phyloP scores from a whole-genome alignment of 2,888 invertebrate genomes.

The Lathronympha strigana region DNA sequence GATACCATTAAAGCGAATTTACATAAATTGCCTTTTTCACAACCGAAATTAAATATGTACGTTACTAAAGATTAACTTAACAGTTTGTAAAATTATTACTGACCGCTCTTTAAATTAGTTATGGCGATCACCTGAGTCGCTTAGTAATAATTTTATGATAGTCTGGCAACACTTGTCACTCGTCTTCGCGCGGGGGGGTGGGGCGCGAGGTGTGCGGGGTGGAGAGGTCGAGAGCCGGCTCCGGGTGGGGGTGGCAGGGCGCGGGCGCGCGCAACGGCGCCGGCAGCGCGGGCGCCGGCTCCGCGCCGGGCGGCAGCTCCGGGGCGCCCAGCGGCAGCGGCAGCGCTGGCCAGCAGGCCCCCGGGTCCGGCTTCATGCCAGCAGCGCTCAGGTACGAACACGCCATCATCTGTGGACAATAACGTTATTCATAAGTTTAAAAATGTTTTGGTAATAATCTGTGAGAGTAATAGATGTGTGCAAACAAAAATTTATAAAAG shows the following conservation, averaged over 20 bases:
- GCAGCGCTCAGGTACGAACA: conserved; percentile 78
- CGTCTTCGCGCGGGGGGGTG: conserved; percentile 57
- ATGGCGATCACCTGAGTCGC: conserved; percentile 44
- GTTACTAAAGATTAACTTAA: conserved; percentile 75
- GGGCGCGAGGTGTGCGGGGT: conserved; percentile 57
- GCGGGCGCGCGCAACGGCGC: conserved; percentile 41
- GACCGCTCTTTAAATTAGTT: conserved; percentile 48
- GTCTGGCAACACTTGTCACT: conserved; percentile 77
- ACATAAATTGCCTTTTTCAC: conserved; percentile 84
- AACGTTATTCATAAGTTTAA: not conserved
- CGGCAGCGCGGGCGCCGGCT: conserved; percentile 41
- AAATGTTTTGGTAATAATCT: no score
- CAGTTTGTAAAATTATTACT: conserved; percentile 70
- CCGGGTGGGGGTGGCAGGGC: conserved; percentile 46
- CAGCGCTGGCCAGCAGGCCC: conserved; percentile 70
- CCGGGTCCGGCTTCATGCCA: conserved; percentile 62
- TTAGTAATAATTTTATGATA: conserved; percentile 65
- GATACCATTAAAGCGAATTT: conserved; percentile 76
- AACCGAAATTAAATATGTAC: conserved; percentile 84
- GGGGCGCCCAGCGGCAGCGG: conserved; percentile 44
- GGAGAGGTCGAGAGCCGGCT: conserved; percentile 72
- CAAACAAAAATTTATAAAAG: no score
- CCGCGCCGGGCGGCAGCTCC: conserved; percentile 46
- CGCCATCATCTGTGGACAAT: conserved; percentile 80
- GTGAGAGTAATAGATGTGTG: no score